Percentiles rank a stretch among this genome's conserved stretches.
Evolutionary conservation across 2,888 invertebrate genomes (phyloP).

Genomic region (Anticlea derivata): DNA sequence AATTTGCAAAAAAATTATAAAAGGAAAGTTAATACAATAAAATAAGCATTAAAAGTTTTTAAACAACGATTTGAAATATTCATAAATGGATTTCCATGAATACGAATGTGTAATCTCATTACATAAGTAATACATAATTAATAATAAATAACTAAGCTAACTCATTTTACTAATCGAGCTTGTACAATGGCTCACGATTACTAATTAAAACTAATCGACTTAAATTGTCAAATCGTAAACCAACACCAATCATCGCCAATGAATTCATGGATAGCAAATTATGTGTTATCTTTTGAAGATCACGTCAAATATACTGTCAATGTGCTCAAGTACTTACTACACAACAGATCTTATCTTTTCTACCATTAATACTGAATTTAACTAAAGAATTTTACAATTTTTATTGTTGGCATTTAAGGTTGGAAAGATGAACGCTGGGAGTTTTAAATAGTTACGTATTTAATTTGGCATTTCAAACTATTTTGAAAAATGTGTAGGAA

Average conservation of each 20-base stretch:
- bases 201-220: no score
- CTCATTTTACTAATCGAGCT: not conserved
- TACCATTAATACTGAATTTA: slow-evolving; percentile 31
- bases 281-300: no score
- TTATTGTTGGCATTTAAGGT: not conserved
- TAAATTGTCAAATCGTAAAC: no score
- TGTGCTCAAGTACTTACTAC: no score
- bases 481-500: slow-evolving; percentile 9
- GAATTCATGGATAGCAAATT: no score
- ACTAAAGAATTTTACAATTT: not conserved
- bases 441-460: slow-evolving; percentile 25
- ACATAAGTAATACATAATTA: not conserved
- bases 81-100: no score
- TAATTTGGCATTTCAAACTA: slow-evolving; percentile 25
- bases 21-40: not conserved
- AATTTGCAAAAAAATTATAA: not conserved
- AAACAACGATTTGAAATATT: no score
- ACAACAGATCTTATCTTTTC: slow-evolving; percentile 29
- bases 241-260: no score
- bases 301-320: no score
- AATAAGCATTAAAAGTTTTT: no score
- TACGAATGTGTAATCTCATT: not conserved
- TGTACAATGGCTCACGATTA: not conserved
- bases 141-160: slow-evolving; percentile 10
- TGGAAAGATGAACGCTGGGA: slow-evolving; percentile 4